Percentiles rank a stretch among this genome's conserved stretches.
Evolutionary conservation across 2,113 vertebrate genomes (phyloP).

Genomic region (Pituophis catenifer): DNA sequence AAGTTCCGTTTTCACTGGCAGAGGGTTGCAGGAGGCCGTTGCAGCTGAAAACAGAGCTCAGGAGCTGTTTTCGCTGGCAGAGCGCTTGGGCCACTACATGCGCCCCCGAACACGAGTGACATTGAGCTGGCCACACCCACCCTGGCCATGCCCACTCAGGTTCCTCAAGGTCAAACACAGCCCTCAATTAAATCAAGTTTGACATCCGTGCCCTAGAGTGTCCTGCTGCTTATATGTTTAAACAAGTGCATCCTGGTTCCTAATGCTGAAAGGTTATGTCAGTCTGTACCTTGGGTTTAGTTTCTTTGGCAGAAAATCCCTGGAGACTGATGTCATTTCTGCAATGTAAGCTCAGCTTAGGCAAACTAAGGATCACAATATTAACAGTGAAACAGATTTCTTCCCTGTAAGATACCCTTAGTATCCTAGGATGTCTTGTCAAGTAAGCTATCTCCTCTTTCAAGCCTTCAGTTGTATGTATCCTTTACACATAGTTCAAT

Average conservation of each 20-base stretch:
- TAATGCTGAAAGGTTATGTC: not conserved
- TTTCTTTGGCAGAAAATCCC: not conserved
- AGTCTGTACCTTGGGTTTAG: not conserved
- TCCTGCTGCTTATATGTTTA: not conserved
- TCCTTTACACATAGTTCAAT: not conserved
- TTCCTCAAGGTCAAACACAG: too few species aligned
- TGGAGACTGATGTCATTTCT: not conserved
- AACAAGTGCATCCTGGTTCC: not conserved
- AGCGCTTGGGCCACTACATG: too few species aligned
- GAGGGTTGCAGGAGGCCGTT: too few species aligned
- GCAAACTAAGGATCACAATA: not conserved
- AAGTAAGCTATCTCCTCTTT: not conserved
- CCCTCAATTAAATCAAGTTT: too few species aligned
- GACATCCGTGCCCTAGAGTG: not conserved
- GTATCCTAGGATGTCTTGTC: not conserved
- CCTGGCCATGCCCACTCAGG: too few species aligned
- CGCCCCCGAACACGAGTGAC: too few species aligned
- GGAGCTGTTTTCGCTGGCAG: too few species aligned
- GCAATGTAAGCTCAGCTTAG: not conserved
- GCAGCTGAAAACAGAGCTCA: too few species aligned
- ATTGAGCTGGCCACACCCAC: too few species aligned
- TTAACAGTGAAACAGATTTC: not conserved
- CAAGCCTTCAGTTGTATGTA: not conserved
- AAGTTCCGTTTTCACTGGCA: too few species aligned
- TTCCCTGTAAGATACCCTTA: not conserved